These are phyloP conservation scores for Micropoecilia bifurca DNA, from an alignment of 2,797 vertebrate genomes.

Conservation along the genomic window DNA sequence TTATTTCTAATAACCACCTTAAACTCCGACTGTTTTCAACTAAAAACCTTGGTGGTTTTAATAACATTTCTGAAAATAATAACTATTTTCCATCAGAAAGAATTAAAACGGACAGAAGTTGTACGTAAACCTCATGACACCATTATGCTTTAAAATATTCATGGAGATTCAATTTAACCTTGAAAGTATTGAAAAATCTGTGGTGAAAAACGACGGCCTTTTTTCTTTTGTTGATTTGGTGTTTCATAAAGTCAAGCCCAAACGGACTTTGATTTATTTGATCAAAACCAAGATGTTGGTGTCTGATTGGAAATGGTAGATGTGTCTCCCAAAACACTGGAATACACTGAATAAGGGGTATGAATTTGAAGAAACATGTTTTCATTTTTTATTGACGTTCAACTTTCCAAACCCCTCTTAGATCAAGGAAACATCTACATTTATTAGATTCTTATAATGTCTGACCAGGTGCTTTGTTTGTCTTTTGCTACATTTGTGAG, in stretches of 20 bases:
- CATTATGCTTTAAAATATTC: background rate
- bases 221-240: background rate
- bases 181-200: background rate
- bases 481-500: background rate
- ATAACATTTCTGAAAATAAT: background rate
- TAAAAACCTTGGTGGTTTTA: background rate
- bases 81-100: background rate
- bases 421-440: background rate
- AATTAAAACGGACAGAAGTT: background rate
- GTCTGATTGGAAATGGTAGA: background rate
- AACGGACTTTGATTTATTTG: background rate
- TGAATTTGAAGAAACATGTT: background rate
- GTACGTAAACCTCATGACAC: background rate
- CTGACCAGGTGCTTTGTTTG: background rate
- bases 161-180: background rate
- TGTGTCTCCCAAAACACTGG: background rate
- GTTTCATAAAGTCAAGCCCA: background rate
- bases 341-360: background rate
- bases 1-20: background rate
- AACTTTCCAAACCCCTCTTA: background rate
- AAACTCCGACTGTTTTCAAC: background rate
- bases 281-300: background rate
- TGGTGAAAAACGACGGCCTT: background rate
- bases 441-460: background rate
- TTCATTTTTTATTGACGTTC: no score